These are phyloP conservation scores for Tipula unca DNA, from an alignment of 2,888 invertebrate genomes.

Conservation along the genomic window DNA sequence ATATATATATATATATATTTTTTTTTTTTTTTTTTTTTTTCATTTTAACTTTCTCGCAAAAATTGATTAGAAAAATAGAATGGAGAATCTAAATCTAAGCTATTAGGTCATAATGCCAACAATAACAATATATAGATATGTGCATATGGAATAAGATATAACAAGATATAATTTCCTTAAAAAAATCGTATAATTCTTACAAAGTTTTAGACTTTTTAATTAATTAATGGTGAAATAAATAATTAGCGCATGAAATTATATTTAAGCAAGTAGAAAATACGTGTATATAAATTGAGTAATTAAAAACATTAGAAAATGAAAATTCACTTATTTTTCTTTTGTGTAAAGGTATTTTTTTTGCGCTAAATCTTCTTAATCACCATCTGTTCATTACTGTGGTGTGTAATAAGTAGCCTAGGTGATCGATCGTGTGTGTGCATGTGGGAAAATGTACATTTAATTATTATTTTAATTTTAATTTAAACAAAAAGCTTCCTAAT, in stretches of 20 bases:
- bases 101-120: constrained; percentile 2
- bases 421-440: neutral
- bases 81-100: neutral
- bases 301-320: neutral
- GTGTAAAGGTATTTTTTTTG: neutral
- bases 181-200: neutral
- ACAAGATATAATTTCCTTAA: neutral
- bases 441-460: neutral
- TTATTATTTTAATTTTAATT: neutral
- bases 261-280: neutral
- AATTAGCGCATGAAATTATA: neutral
- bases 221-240: neutral
- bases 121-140: neutral
- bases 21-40: neutral
- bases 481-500: neutral
- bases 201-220: neutral
- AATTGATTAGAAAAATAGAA: neutral
- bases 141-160: neutral
- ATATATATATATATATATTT: too few relatives aligned
- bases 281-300: neutral
- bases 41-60: neutral
- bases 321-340: neutral
- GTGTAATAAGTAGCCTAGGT: neutral
- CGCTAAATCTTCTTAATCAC: neutral
- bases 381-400: neutral